phyloP scores from a whole-genome alignment of 2,113 vertebrate species.

The Eudyptes chrysolophus region DNA sequence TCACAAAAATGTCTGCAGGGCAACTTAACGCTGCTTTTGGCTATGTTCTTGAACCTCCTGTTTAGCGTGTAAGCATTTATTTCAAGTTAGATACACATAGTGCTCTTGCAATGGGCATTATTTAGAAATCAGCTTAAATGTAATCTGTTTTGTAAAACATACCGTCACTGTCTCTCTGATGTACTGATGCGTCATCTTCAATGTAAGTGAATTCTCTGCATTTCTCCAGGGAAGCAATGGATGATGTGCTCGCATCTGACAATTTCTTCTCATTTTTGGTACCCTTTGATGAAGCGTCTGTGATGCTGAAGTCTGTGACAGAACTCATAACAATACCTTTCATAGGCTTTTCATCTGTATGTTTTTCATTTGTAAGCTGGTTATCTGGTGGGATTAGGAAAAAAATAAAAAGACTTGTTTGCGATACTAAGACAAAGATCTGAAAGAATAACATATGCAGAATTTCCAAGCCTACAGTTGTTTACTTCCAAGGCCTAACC shows the following conservation, averaged over 20 bases:
- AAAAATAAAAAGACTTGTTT: neutral
- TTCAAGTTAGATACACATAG: constrained; percentile 27
- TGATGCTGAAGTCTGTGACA: constrained; percentile 75
- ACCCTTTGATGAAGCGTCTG: constrained; percentile 74
- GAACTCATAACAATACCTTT: constrained; percentile 76
- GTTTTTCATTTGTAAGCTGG: constrained; percentile 75
- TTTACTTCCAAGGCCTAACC: constrained; percentile 5
- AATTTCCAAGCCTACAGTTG: constrained; percentile 18
- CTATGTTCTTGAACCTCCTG: constrained; percentile 19
- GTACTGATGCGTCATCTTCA: constrained; percentile 73
- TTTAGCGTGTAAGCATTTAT: constrained; percentile 45
- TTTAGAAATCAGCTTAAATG: constrained; percentile 56
- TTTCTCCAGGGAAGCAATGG: constrained; percentile 78
- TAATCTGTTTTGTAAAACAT: constrained; percentile 64
- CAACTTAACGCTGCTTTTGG: constrained; percentile 31
- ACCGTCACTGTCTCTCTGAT: constrained; percentile 78
- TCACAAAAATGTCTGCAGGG: constrained; percentile 50
- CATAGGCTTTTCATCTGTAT: constrained; percentile 73
- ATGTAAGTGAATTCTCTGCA: constrained; percentile 79
- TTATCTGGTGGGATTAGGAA: constrained; percentile 69
- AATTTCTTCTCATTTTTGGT: constrained; percentile 74
- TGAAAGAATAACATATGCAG: constrained; percentile 26
- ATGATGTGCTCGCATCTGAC: constrained; percentile 71
- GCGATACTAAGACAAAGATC: neutral
- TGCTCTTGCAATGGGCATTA: constrained; percentile 50